Conservation (phyloP, 2,888 invertebrate genomes). For the Stomorhina lunata region DNA sequence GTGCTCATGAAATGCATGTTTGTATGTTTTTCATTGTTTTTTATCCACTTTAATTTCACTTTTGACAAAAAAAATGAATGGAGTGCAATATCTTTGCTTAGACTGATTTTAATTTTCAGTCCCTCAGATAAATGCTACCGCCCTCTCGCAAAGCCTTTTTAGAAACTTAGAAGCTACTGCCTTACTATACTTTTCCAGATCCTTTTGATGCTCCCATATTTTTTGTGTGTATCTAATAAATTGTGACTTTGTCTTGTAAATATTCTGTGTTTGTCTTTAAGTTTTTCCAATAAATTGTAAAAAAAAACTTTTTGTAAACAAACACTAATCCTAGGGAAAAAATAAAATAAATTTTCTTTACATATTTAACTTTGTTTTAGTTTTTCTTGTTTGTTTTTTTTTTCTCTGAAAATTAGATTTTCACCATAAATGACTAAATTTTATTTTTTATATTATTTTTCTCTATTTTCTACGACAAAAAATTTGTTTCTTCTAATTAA, state of each 20-base stretch:
- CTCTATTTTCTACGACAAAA: constrained; percentile 21
- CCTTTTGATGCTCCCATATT: not conserved
- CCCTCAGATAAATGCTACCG: no score
- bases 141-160: no score
- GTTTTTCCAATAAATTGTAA: not conserved
- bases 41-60: no score
- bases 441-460: not conserved
- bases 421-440: constrained; percentile 4
- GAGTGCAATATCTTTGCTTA: no score
- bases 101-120: no score
- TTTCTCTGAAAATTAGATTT: constrained; percentile 10
- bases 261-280: not conserved
- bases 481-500: constrained; percentile 9
- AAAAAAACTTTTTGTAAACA: not conserved
- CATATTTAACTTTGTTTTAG: not conserved
- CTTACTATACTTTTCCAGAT: no score
- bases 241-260: not conserved
- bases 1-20: no score
- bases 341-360: not conserved
- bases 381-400: not conserved
- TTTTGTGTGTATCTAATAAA: not conserved
- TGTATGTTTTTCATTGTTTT: no score
- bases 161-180: no score
- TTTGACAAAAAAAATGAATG: no score
- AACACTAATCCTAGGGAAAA: not conserved